Base-by-base conservation (phyloP, 2,113 vertebrate species). In the Chaenocephalus aceratus region DNA sequence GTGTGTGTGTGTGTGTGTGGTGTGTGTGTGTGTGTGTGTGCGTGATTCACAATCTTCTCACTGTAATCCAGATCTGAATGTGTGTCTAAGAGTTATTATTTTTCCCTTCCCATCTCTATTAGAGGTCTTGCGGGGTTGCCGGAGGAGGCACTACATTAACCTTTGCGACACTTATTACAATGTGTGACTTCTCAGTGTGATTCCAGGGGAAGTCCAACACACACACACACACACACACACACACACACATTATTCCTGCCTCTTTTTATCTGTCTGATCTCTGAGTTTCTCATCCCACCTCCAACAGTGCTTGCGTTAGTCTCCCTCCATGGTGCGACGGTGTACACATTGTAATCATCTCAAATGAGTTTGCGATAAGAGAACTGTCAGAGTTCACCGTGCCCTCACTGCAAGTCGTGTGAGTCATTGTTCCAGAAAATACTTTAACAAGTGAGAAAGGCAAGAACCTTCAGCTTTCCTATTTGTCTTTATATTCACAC, bases 131-230 rank as follows among this genome's bases (percentile, higher is more conserved):
- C 53, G 71, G 44, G 64, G 82, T 57, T 45, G 36, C 58, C 9
- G 21, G 62, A 63, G 77, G 75, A 86, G 26, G 69, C 74, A 69
- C 72, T 88, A 89, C 86, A 91, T 93, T 93, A 92, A 93, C 91
- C 92, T 92, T 60, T 67, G 85, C 52, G 78, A 80, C 82, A 82
- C 75, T 82, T 80, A 84, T 86, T 84, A 85, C 81, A 75, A 51
- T 52, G 79, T 81, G 68, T 56, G 65, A 83, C 68, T 83, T 83
- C 36, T 46, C 49, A 0, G 51, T 70, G 86, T 41, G 66, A 84
- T 72, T 88, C 83, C 71, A 14, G 10, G 52, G 65, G 48, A 77
- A 53, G 62, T 59, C 62, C n/a, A n/a, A n/a, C 16, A 23, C 66
- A 21, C 15, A 34, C 34, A 18, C 15, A 34, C 26, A 2, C 26